These are phyloP conservation scores for Marisa cornuarietis DNA, from an alignment of 1,140 invertebrate species.

Conservation along the genomic window DNA sequence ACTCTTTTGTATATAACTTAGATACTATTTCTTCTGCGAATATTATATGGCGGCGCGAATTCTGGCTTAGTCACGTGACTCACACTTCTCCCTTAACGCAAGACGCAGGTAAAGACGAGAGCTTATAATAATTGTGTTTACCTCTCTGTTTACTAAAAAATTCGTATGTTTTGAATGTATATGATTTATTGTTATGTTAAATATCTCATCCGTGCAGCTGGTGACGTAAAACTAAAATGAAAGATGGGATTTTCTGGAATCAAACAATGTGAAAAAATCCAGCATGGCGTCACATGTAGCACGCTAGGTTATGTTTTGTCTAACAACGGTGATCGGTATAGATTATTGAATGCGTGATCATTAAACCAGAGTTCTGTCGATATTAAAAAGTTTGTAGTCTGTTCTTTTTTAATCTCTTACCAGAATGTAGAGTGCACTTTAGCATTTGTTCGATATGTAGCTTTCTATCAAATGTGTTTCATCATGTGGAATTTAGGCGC, in stretches of 20 bases:
- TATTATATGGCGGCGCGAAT: conserved; percentile 53
- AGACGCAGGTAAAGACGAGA: conserved; percentile 25
- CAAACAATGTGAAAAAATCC: conserved; percentile 39
- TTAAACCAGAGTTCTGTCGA: no score
- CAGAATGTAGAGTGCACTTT: no score
- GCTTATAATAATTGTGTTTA: conserved; percentile 9
- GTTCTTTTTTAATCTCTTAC: no score
- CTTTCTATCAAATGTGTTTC: background rate
- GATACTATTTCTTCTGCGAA: conserved; percentile 5
- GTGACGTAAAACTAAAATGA: background rate
- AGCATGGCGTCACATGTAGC: conserved; percentile 57
- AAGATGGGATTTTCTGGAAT: conserved; percentile 1
- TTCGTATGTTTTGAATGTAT: conserved; percentile 5
- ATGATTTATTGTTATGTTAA: background rate
- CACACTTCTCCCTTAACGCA: conserved; percentile 33
- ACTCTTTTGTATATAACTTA: no score
- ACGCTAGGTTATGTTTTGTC: conserved; percentile 14
- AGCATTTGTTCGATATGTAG: no score
- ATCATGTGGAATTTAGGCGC: background rate
- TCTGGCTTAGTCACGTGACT: conserved; percentile 50
- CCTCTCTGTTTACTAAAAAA: background rate
- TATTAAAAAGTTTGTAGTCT: no score
- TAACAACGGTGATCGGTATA: conserved; percentile 9
- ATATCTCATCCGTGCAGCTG: background rate
- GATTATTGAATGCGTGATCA: no score